Conservation (phyloP, 2,797 vertebrate species). For the Bradypodion pumilum region DNA sequence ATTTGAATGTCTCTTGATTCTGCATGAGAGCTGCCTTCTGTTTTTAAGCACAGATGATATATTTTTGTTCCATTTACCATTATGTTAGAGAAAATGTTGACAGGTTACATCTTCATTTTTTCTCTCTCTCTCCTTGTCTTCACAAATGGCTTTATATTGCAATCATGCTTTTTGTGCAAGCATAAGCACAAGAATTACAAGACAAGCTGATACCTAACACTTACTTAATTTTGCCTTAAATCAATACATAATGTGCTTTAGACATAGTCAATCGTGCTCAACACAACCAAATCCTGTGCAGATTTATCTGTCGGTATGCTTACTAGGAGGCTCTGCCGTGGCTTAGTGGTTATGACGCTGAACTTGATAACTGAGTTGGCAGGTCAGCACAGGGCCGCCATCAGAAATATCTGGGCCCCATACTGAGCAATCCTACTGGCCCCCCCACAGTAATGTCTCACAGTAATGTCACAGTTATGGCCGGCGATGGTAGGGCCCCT, state of each 20-base stretch:
- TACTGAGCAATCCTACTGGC: too few relatives aligned
- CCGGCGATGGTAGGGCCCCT: too few relatives aligned
- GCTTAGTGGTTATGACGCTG: too few relatives aligned
- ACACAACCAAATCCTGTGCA: too few relatives aligned
- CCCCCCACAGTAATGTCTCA: too few relatives aligned
- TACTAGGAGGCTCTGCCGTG: too few relatives aligned
- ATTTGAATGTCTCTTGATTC: neutral
- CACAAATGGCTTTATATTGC: neutral
- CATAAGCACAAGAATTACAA: neutral
- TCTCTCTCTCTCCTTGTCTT: neutral
- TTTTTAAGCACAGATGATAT: neutral
- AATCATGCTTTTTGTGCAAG: neutral
- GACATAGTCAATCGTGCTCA: too few relatives aligned
- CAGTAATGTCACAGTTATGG: too few relatives aligned
- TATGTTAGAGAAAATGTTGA: neutral
- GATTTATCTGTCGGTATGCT: too few relatives aligned
- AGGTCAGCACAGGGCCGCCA: too few relatives aligned
- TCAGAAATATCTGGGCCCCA: too few relatives aligned
- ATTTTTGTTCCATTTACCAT: neutral
- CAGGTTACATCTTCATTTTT: neutral
- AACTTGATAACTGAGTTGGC: too few relatives aligned
- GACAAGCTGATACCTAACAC: neutral
- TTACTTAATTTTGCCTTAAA: neutral
- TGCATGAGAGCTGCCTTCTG: neutral
- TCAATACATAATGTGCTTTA: neutral